A percentile compares a stretch with the other conserved stretches of the same genome.
phyloP scores from a whole-genome alignment of 2,888 invertebrate genomes.

The Drosophila anomalata region DNA sequence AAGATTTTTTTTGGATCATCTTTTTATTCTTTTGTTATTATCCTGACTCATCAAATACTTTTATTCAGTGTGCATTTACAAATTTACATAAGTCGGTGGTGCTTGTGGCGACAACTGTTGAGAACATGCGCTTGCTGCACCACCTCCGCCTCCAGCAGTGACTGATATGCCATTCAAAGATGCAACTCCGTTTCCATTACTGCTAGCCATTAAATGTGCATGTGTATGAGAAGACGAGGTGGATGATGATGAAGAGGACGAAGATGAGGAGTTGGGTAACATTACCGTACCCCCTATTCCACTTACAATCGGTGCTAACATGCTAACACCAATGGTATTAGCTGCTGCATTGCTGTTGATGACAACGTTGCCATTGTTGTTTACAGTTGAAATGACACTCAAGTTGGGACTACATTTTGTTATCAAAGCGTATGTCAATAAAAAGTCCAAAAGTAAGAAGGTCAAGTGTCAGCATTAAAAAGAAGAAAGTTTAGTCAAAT shows the following conservation, averaged over 20 bases:
- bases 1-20: slow-evolving; percentile 13
- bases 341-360: slow-evolving; percentile 55
- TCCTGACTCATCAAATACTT: slow-evolving; percentile 22
- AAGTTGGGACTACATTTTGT: slow-evolving; percentile 66
- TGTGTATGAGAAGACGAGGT: slow-evolving; percentile 81
- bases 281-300: slow-evolving; percentile 83
- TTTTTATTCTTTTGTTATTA: slow-evolving; percentile 18
- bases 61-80: slow-evolving; percentile 81
- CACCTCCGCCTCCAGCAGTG: slow-evolving; percentile 54
- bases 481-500: slow-evolving; percentile 38
- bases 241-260: slow-evolving; percentile 82
- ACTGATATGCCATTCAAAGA: slow-evolving; percentile 48
- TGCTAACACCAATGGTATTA: slow-evolving; percentile 63
- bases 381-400: slow-evolving; percentile 54
- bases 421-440: slow-evolving; percentile 25
- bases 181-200: slow-evolving; percentile 57
- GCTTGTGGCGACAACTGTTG: slow-evolving; percentile 89
- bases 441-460: slow-evolving; percentile 44
- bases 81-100: slow-evolving; percentile 97
- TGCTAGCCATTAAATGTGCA: slow-evolving; percentile 73
- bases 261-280: slow-evolving; percentile 80
- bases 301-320: slow-evolving; percentile 80
- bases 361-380: slow-evolving; percentile 51
- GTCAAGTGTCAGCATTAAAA: slow-evolving; percentile 45
- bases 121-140: slow-evolving; percentile 88